phyloP scores from a whole-genome alignment of 1,140 invertebrate species.

The Andrena cerasifolii region DNA sequence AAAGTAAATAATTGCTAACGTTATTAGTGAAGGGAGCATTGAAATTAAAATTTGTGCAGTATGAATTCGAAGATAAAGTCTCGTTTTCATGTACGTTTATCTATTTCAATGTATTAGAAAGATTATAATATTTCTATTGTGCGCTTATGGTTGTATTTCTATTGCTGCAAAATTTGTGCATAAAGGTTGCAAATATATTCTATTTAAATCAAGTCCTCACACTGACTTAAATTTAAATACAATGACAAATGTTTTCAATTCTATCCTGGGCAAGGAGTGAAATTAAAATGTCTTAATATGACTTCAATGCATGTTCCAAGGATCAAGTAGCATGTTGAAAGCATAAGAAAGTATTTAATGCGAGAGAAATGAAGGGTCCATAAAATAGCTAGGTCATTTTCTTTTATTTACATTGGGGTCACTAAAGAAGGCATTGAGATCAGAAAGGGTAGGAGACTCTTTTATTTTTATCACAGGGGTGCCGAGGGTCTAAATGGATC shows the following conservation, averaged over 20 bases:
- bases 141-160: too few relatives aligned
- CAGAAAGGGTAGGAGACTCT: conserved; percentile 50
- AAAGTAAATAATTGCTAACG: not conserved
- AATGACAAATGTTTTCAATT: conserved; percentile 3
- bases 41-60: not conserved
- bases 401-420: conserved; percentile 44
- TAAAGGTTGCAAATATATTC: too few relatives aligned
- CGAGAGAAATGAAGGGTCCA: conserved; percentile 23
- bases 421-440: conserved; percentile 39
- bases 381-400: conserved; percentile 39
- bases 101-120: not conserved
- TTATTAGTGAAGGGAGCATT: not conserved
- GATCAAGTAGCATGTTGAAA: conserved; percentile 8
- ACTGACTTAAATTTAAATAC: conserved; percentile 3
- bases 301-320: conserved; percentile 20
- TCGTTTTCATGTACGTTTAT: not conserved
- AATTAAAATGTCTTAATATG: conserved; percentile 12
- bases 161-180: too few relatives aligned
- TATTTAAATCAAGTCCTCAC: too few relatives aligned
- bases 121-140: conserved; percentile 13
- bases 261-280: not conserved
- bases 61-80: not conserved
- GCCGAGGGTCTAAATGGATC: conserved; percentile 19
- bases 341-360: conserved; percentile 37
- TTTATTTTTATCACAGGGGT: conserved; percentile 59